Percentiles rank a stretch among this genome's conserved stretches.
Evolutionary conservation across 2,888 invertebrate genomes (phyloP).

Genomic region (Diloba caeruleocephala): DNA sequence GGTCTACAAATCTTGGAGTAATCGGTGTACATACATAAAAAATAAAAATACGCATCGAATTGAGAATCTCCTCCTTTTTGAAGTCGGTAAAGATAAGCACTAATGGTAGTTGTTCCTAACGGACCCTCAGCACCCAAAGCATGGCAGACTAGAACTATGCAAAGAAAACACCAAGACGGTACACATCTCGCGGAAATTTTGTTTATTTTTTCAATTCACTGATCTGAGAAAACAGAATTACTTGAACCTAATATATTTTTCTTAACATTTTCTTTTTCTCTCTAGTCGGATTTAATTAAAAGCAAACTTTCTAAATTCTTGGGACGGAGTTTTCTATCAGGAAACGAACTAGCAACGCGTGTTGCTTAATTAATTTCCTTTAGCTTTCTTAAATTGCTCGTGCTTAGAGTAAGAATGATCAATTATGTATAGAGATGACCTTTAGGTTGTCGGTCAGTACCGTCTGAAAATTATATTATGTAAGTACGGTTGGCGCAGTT

Average conservation of each 20-base stretch:
- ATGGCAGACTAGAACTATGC: too few relatives aligned
- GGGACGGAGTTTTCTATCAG: slow-evolving; percentile 44
- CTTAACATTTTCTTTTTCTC: slow-evolving; percentile 35
- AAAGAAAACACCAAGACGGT: too few relatives aligned
- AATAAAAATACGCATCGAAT: too few relatives aligned
- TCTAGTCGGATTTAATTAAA: slow-evolving; percentile 39
- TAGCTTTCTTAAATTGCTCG: slow-evolving; percentile 30
- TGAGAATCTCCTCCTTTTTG: too few relatives aligned
- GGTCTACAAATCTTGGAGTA: too few relatives aligned
- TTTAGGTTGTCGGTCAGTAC: slow-evolving; percentile 8
- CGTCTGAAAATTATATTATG: neutral
- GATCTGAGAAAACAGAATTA: slow-evolving; percentile 31
- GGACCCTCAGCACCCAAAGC: too few relatives aligned
- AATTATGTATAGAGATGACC: slow-evolving; percentile 23
- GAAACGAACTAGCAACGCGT: slow-evolving; percentile 41
- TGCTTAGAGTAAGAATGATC: slow-evolving; percentile 24
- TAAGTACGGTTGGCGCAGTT: too few relatives aligned
- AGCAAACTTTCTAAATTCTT: slow-evolving; percentile 48
- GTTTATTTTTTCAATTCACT: neutral
- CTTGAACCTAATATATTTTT: slow-evolving; percentile 33
- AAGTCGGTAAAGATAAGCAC: too few relatives aligned
- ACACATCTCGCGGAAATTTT: neutral
- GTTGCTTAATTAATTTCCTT: slow-evolving; percentile 52
- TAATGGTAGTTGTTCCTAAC: too few relatives aligned
- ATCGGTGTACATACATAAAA: too few relatives aligned